Evolutionary conservation across 2,888 invertebrate species (phyloP).

Genomic region (Noctuana brunneofusca): DNA sequence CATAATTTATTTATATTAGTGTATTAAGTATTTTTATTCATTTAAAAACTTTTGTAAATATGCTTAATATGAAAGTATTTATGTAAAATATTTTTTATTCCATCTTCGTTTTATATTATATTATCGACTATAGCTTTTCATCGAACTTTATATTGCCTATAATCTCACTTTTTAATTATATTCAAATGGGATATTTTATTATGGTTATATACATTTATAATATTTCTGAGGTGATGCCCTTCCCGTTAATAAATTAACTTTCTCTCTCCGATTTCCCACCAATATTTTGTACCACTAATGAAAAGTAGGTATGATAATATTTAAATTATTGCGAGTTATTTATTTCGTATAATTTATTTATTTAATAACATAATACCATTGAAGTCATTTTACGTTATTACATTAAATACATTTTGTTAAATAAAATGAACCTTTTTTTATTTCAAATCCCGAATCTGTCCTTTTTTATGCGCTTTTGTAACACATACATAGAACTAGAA

Average conservation of each 20-base stretch:
- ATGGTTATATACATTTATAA: slow-evolving; percentile 40
- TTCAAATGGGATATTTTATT: slow-evolving; percentile 4
- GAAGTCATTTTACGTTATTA: slow-evolving; percentile 33
- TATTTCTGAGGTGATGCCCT: slow-evolving; percentile 40
- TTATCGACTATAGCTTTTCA: slow-evolving; percentile 33
- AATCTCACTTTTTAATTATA: not conserved
- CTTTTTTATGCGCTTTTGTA: no score
- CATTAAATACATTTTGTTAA: slow-evolving; percentile 30
- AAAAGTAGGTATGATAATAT: slow-evolving; percentile 28
- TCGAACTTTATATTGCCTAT: slow-evolving; percentile 37
- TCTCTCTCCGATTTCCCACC: slow-evolving; percentile 38
- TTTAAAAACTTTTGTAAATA: slow-evolving; percentile 71
- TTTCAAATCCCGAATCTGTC: not conserved
- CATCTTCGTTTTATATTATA: slow-evolving; percentile 52
- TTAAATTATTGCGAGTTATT: slow-evolving; percentile 23
- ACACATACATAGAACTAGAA: no score
- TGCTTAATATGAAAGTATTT: slow-evolving; percentile 68
- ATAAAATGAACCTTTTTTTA: not conserved
- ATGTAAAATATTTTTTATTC: slow-evolving; percentile 71
- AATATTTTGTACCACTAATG: slow-evolving; percentile 29
- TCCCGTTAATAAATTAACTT: slow-evolving; percentile 33
- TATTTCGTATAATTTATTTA: slow-evolving; percentile 11
- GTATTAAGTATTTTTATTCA: slow-evolving; percentile 42
- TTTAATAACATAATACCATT: slow-evolving; percentile 23
- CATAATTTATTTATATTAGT: slow-evolving; percentile 40